Conservation (phyloP, 2,113 vertebrate species). For the Malurus alboscapulatus region DNA sequence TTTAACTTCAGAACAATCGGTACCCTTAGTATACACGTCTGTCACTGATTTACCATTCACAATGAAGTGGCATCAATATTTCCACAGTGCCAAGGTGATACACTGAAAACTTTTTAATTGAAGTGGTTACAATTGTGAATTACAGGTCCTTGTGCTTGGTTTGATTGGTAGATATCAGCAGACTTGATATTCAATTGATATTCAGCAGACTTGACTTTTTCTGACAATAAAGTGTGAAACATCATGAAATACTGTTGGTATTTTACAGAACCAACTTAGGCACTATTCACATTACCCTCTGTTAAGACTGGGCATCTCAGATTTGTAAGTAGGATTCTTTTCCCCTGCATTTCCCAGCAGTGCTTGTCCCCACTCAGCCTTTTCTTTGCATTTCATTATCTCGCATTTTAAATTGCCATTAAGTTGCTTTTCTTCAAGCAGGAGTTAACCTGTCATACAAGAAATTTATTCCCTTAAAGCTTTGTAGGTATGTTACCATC, state of each 20-base stretch:
- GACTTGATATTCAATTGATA: not conserved
- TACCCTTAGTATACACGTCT: not conserved
- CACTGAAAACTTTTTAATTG: not conserved
- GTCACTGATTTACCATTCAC: not conserved
- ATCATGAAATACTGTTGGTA: not conserved
- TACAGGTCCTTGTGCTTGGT: not conserved
- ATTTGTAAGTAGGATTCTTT: not conserved
- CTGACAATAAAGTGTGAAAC: not conserved
- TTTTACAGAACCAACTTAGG: not conserved
- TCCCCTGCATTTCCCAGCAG: not conserved
- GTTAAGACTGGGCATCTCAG: not conserved
- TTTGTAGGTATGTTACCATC: not conserved
- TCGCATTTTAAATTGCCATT: not conserved
- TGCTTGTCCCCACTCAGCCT: not conserved
- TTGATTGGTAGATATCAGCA: not conserved
- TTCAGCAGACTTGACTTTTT: not conserved
- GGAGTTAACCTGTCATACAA: not conserved
- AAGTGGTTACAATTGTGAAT: not conserved
- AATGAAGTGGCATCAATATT: not conserved
- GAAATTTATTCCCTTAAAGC: not conserved
- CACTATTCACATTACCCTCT: not conserved
- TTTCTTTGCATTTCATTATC: not conserved
- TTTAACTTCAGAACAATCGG: not conserved
- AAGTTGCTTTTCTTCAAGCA: not conserved
- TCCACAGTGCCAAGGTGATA: not conserved